Base-by-base conservation (phyloP, 1,140 invertebrate genomes). In the Asbolus verrucosus region DNA sequence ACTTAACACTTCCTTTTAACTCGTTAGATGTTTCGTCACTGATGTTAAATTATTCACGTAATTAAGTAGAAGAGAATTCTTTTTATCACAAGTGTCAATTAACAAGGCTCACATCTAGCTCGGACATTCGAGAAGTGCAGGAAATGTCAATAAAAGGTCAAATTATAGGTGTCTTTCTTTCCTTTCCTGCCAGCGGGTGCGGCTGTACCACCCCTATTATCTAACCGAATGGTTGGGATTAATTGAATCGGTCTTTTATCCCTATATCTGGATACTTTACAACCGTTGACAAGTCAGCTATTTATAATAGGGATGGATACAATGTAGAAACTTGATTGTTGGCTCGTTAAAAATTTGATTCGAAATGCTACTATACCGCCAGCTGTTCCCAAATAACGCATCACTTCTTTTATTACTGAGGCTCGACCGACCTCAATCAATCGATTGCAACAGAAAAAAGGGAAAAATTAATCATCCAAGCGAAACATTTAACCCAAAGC, bases 331-430 rank as follows among this genome's bases (percentile, higher is more conserved):
- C n/a, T 19, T 13, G 19, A 43, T 43, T 8, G 33, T 36, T 11
- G 11, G 39, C 19, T 50, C 18, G 43, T 24, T 50, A 54, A 24
- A 30, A 30, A 54, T 54, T 21, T 54, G 46, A 54, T 54, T 54
- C n/a, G 46, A 54, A 24, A 54, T 54, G 46, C 46, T 21, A 54
- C 14, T 14, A 54, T 27, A 6, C 6, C 19, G 46, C 16, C 46
- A 54, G 46, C 46, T 54, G 46, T 54, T 30, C 33, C 33, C n/a
- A 5, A 5, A 36, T 4, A n/a, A 36, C 33, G 33, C 33, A 36
- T 36, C 33, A n/a, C 33, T 36, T 36, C 33, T 36, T 36, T 36
- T 36, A 36, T 36, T 36, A 11, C 11, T 8, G 27, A 8, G 27
- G 4, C n/a, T n/a, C n/a, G n/a, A n/a, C 27, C 27, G 27, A 30